Base-by-base conservation (phyloP, 1,140 invertebrate species). In the Drosophila punjabiensis region DNA sequence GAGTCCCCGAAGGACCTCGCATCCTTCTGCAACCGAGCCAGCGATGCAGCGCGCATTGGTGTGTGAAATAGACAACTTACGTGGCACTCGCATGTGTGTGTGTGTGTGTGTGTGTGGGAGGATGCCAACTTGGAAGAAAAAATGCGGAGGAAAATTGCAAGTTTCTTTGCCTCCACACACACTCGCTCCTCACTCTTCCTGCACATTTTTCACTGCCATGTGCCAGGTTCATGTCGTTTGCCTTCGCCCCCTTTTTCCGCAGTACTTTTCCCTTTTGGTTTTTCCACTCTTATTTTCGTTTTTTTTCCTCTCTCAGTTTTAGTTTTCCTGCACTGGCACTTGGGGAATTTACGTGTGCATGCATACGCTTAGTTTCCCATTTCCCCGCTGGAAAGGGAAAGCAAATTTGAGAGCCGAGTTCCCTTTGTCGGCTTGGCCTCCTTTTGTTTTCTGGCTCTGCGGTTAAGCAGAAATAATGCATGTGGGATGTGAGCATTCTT, bases 21-120 rank as follows among this genome's bases (percentile, higher is more conserved):
- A 58, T 39, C 55, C 32, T 39, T 48, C 32, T 32, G n/a, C 39
- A 30, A 60, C 55, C 52, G 30, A 39, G 47, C 55, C 47, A 50
- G 55, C 61, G 52, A 48, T 50, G 82, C 77, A 69, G 43, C n/a
- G 37, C 55, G 82, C 82, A 75, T 81, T 81, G 82, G 82, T 85
- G 82, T 85, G 82, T 85, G 79, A 85, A 85, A 85, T 85, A 85
- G 82, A 85, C 82, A 85, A 86, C 78, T 78, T 85, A 80, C 67
- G 60, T 80, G 77, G 60, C 78, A 83, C 67, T 83, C 76, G 37
- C 37, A 14, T 50, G 50, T 45, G 48, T 52, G 45, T 47, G 24
- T 45, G 53, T 39, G 69, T 10, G 58, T 18, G 52, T 28, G 24
- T 37, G 48, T 56, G 32, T 43, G 35, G 32, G 50, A 28, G 66